Conservation (phyloP, 1,140 invertebrate genomes). For the Ceratina japonica region DNA sequence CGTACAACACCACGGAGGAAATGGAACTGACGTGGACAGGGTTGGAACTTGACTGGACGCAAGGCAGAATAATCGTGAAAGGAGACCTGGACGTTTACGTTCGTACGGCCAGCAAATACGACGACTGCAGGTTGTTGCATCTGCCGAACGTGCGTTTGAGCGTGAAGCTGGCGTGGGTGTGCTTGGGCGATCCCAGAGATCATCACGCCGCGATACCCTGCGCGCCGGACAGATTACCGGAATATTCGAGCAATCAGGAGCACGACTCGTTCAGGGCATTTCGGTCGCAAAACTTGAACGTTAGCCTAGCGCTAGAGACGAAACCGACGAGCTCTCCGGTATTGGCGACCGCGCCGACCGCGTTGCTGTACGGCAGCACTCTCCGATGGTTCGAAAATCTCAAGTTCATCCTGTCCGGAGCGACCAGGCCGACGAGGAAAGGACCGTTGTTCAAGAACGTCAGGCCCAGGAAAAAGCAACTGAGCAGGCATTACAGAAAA, state of each 20-base stretch:
- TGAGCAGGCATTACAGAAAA: slow-evolving; percentile 96
- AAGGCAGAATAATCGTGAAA: slow-evolving; percentile 83
- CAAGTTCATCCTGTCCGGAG: slow-evolving; percentile 96
- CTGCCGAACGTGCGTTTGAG: slow-evolving; percentile 93
- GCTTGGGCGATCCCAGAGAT: slow-evolving; percentile 95
- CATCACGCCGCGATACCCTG: slow-evolving; percentile 98
- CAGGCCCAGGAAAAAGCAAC: slow-evolving; percentile 90
- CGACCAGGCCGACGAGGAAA: slow-evolving; percentile 94
- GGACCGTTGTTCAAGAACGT: slow-evolving; percentile 93
- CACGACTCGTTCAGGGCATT: slow-evolving; percentile 95
- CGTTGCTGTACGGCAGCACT: slow-evolving; percentile 95
- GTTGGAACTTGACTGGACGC: slow-evolving; percentile 96
- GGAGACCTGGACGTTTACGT: slow-evolving; percentile 89
- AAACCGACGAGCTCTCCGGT: slow-evolving; percentile 83
- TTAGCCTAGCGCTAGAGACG: slow-evolving; percentile 94
- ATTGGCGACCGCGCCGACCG: slow-evolving; percentile 85
- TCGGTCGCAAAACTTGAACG: slow-evolving; percentile 94
- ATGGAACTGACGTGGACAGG: slow-evolving; percentile 98
- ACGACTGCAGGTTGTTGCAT: slow-evolving; percentile 95
- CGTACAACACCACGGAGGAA: slow-evolving; percentile 99
- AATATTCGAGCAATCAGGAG: slow-evolving; percentile 97
- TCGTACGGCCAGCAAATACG: slow-evolving; percentile 98
- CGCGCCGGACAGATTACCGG: slow-evolving; percentile 97
- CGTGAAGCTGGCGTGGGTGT: slow-evolving; percentile 94
- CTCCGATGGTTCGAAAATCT: slow-evolving; percentile 97